Base-by-base conservation (phyloP, 2,797 vertebrate genomes). In the Gymnothorax javanicus region DNA sequence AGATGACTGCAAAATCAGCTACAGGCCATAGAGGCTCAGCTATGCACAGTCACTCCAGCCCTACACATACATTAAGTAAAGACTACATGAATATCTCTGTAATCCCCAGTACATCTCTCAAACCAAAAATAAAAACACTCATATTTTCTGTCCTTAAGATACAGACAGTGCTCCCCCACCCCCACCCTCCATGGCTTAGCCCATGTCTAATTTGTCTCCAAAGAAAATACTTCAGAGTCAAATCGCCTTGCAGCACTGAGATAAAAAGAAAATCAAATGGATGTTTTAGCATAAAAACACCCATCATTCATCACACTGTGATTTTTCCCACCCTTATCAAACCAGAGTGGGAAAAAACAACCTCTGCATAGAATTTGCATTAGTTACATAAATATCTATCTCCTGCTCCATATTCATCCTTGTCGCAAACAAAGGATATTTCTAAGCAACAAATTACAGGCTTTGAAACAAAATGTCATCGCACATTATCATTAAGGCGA, bases 201-300 rank as follows among this genome's bases (percentile, higher is more conserved):
- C 69, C 9, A 15, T 23, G n/a, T 81, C 12, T 27, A 67, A 82
- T 62, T 60, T 81, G 25, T 79, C 20, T 20, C 75, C 82, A 54
- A 33, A 85, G 82, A 60, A 73, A 27, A 23, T 17, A 67, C 73
- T 64, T 52, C 25, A 11, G 2, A 71, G 81, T 17, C 15, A 62
- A 75, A 59, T 54, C n/a, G 43, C 17, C 50, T 43, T 75, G 33
- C 25, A 60, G 52, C 57, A 43, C 56, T 77, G 43, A 20, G 71
- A 84, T 69, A 75, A 73, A 87, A 87, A 60, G 77, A 87, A 87
- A 57, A 83, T 84, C 27, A 54, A 84, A 84, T 20, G 67, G 77
- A 86, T 86, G 56, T 64, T 86, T 86, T 64, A 27, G 60, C 12
- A 62, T 56, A 86, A 50, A 52, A 56, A 67, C 59, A 57, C 52